phyloP scores from a whole-genome alignment of 2,797 vertebrate genomes.

The Hybognathus amarus region DNA sequence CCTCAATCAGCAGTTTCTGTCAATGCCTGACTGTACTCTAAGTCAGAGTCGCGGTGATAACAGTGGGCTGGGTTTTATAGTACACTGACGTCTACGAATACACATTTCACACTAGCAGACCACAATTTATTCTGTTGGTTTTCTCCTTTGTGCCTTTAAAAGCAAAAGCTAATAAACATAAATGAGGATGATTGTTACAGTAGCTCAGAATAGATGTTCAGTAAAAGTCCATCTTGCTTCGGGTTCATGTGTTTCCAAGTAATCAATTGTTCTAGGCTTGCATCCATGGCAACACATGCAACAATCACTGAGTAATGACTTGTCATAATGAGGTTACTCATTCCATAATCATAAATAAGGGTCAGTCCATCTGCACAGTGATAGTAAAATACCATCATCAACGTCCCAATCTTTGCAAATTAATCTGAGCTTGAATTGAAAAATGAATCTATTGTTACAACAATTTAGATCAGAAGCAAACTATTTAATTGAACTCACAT shows the following conservation, averaged over 20 bases:
- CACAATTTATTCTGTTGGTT: not conserved
- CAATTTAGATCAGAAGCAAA: not conserved
- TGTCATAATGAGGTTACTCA: not conserved
- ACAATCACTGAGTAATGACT: slow-evolving; percentile 11
- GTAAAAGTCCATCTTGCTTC: not conserved
- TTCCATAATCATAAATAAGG: not conserved
- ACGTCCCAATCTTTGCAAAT: not conserved
- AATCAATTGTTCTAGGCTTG: slow-evolving; percentile 18
- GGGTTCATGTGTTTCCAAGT: not conserved
- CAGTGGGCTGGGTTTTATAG: slow-evolving; percentile 35
- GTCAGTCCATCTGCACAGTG: not conserved
- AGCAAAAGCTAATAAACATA: not conserved
- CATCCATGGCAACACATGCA: slow-evolving; percentile 1
- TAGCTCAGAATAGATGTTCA: not conserved
- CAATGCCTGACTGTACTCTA: not conserved
- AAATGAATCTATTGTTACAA: not conserved
- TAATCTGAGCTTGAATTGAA: not conserved
- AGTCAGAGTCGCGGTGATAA: slow-evolving; percentile 25
- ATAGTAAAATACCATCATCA: not conserved
- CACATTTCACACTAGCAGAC: not conserved
- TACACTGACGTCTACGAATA: not conserved
- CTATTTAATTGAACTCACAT: not conserved
- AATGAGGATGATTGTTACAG: slow-evolving; percentile 2
- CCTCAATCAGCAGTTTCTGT: not conserved
- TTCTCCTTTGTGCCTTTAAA: not conserved